Base-by-base conservation (phyloP, 1,140 invertebrate genomes). In the Charaxes varanes region DNA sequence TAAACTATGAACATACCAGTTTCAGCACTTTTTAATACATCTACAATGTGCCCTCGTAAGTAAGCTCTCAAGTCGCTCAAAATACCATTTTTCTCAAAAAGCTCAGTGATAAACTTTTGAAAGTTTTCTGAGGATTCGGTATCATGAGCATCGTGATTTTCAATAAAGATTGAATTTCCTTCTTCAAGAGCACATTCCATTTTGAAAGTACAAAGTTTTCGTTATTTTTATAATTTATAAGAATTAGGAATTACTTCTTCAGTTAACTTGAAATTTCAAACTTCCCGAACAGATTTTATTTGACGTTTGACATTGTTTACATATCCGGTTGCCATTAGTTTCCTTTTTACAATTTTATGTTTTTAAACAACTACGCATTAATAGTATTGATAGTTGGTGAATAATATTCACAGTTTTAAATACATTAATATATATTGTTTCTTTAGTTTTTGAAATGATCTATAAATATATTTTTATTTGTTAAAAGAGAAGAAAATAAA, bases 31-130 rank as follows among this genome's bases (percentile, higher is more conserved):
- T 80, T 85, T 17, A 88, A 53, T n/a, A 85, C 65, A 30, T 80
- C 67, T 10, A 87, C 72, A 70, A 88, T 87, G 52, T 87, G 84
- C 6, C 79, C 73, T 8, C 87, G 72, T 49, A 88, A 66, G 60
- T 87, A 85, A 4, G 85, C 74, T 40, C 85, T 67, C 19, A 88
- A 55, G 47, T 87, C 84, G 16, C 74, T 73, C 5, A 87, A 50
- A 34, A 88, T 59, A 19, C 87, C 87, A 60, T 85, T 86, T 57
- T 86, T 84, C 42, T 88, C 82, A 48, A 88, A 87, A 63, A 87
- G 82, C 26, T 77, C 66, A 31, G 73, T 85, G 21, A 88, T 69
- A 55, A 78, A 84, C 45, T 74, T 76, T 66, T 87, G 85, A 71
- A 88, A 88, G 42, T 86, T 83, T 50, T 85, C 77, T 5, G 69